phyloP scores from a whole-genome alignment of 2,888 invertebrate genomes.

The Invenusta paracnida region DNA sequence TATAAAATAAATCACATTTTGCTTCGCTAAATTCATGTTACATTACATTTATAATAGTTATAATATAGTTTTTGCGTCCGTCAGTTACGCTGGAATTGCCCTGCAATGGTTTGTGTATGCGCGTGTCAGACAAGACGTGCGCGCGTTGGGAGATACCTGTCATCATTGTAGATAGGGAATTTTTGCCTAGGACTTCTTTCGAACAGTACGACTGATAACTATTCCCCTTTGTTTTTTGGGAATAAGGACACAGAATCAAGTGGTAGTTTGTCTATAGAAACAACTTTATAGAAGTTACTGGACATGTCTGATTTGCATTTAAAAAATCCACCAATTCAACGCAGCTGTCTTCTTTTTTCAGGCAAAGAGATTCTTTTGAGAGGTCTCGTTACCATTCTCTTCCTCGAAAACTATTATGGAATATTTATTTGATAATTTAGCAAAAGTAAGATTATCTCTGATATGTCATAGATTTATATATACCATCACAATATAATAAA shows the following conservation, averaged over 20 bases:
- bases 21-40: no score
- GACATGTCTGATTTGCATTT: constrained; percentile 23
- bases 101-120: constrained; percentile 16
- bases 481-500: no score
- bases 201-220: constrained; percentile 4
- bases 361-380: constrained; percentile 2
- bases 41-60: no score
- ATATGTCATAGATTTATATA: no score
- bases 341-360: neutral
- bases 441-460: no score
- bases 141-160: neutral
- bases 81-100: no score
- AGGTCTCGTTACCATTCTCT: constrained; percentile 3
- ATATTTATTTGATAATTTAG: neutral
- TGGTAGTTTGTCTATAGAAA: constrained; percentile 13
- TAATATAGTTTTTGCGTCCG: no score
- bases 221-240: constrained; percentile 30
- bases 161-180: constrained; percentile 16
- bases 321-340: constrained; percentile 4
- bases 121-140: constrained; percentile 29
- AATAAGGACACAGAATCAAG: constrained; percentile 30
- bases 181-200: constrained; percentile 8
- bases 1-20: no score
- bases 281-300: constrained; percentile 15
- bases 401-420: constrained; percentile 17